phyloP scores from a whole-genome alignment of 2,797 vertebrate species.

The Acanthornis magna region DNA sequence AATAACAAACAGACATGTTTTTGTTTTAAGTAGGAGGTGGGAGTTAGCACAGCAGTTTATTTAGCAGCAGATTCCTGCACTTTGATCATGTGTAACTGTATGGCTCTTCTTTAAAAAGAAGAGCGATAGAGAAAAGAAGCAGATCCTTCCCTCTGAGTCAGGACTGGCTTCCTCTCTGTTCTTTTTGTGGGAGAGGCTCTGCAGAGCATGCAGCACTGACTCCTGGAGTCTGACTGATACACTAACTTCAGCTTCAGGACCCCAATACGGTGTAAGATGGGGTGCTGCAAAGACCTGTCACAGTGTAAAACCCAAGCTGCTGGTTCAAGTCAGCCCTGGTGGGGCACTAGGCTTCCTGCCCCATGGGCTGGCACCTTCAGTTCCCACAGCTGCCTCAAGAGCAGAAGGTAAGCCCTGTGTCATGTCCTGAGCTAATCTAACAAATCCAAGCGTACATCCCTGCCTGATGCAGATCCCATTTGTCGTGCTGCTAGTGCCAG shows the following conservation, averaged over 20 bases:
- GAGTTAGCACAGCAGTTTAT: slow-evolving; percentile 8
- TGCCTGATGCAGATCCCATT: neutral
- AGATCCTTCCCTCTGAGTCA: neutral
- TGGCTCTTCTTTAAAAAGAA: slow-evolving; percentile 24
- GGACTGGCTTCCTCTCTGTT: neutral
- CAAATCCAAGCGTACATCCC: neutral
- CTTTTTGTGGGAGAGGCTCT: neutral
- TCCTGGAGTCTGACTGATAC: neutral
- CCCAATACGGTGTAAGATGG: neutral
- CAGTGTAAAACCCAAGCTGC: neutral
- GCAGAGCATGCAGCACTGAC: neutral
- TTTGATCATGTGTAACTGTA: neutral
- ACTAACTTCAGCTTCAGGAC: neutral
- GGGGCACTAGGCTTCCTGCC: neutral
- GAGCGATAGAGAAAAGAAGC: neutral
- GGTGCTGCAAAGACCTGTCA: neutral
- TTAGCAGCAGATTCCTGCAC: slow-evolving; percentile 30
- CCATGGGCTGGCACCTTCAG: neutral
- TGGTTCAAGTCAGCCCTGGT: neutral
- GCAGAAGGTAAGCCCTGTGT: neutral
- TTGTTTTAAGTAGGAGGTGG: slow-evolving; percentile 1
- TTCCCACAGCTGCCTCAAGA: neutral
- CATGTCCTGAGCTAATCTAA: neutral
- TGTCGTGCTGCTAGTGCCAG: neutral
- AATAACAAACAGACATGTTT: neutral